Evolutionary conservation across 2,113 vertebrate genomes (phyloP), one percentile per base, ranked within the genome.

Genomic region (Puntigrus tetrazona): DNA sequence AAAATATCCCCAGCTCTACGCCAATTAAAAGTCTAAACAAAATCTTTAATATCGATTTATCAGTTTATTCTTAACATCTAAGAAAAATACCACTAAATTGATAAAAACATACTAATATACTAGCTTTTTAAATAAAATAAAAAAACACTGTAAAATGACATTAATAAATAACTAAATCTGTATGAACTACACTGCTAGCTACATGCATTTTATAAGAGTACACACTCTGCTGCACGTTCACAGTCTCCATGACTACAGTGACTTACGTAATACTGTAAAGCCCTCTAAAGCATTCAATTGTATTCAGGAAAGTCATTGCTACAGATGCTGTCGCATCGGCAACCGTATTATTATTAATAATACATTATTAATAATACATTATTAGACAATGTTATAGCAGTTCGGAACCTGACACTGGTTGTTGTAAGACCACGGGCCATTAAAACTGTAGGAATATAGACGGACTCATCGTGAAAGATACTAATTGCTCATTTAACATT

Each of bases 221-320:
- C 75, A 52, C 67, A 34, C 36, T 50, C 69, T 16, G 20, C 74
- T 34, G 84, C 78, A 85, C 78, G 55, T 80, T 81, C 77, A 43
- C 67, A 13, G 29, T 55, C 31, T 43, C 61, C 75, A 77, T 55
- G 77, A 81, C 41, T 47, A 80, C 20, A 73, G 0, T 69, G 18
- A 3, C 36, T 73, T 85, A 73, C 11, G 14, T 38, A 74, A 74
- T 70, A 85, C 84, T 34, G 50, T 78, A 52, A 85, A 65, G 41
- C 38, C 77, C 65, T 11, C 41, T 38, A 20, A 41, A n/a, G 14
- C 45, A 55, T 57, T 55, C 7, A 14, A 4, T 38, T 57, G 61
- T 2, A 29, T 36, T 25, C 29, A 84, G 22, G 5, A n/a, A 36
- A 75, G 45, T 25, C 20, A 52, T 4, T 70, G 43, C 20, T 29